These are phyloP conservation scores for Octodon degus DNA, from an alignment of 2,113 vertebrate genomes.

Conservation along the genomic window DNA sequence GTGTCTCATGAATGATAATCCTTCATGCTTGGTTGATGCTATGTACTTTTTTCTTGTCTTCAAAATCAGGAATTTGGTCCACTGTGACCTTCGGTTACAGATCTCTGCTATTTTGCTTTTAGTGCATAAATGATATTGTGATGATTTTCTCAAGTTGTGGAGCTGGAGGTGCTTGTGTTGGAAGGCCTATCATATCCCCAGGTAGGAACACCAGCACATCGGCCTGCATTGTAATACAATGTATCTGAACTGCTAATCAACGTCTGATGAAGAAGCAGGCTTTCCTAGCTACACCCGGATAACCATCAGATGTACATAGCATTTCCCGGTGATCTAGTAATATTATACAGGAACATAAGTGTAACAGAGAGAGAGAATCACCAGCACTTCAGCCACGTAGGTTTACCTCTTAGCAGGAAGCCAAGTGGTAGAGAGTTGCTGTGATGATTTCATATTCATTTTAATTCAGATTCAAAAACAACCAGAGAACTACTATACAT, in stretches of 20 bases:
- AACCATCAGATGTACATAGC: neutral
- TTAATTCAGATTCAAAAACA: neutral
- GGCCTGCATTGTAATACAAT: neutral
- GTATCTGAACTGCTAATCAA: neutral
- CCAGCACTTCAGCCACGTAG: neutral
- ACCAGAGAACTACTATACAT: neutral
- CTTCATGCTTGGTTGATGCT: neutral
- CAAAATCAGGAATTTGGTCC: neutral
- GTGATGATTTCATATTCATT: neutral
- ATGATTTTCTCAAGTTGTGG: neutral
- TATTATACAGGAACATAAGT: neutral
- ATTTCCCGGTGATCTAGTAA: neutral
- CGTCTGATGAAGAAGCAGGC: neutral
- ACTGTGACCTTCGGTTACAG: neutral
- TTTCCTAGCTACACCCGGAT: neutral
- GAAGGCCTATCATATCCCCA: neutral
- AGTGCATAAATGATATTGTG: neutral
- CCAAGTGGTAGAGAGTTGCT: neutral
- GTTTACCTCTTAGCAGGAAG: neutral
- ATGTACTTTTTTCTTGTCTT: neutral
- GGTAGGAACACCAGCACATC: neutral
- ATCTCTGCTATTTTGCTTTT: neutral
- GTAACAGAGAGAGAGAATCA: neutral
- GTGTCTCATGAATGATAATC: neutral
- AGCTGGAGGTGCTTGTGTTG: accelerated